Base-by-base conservation (phyloP, 2,113 vertebrate genomes). In the Lynx canadensis region DNA sequence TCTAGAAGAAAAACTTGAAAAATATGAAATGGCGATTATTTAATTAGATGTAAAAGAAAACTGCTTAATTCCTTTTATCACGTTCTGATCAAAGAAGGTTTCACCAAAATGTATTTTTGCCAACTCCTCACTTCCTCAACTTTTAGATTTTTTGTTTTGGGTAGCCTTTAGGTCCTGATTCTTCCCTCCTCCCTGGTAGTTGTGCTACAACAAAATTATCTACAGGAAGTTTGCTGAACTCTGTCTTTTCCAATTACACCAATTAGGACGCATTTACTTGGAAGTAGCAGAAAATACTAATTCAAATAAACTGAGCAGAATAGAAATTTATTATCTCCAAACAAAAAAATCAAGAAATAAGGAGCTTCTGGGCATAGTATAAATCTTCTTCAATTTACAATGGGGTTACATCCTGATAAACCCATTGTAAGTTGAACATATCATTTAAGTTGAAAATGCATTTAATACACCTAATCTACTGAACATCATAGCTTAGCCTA, bases 271-370 rank as follows among this genome's bases (percentile, higher is more conserved):
- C 14, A 33, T 89, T 95, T 79, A 71, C 63, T 41, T 69, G 50
- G 19, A 81, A 50, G 41, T 73, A 68, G 73, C 50, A 73, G 45
- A 85, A 79, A 69, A 36, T 15, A 15, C 38, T 29, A 91, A 69
- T 85, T 95, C 14, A 50, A 81, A 95, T 80, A 95, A 92, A 92
- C 38, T 41, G 19, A 95, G n/a, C 27, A 81, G 52, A 80, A 65
- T 63, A 45, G 89, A 95, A 91, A 86, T 63, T 25, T 91, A 80
- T 95, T 90, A 48, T 69, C 52, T 86, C 73, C 80, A 33, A 80
- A 86, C 4, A 65, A 76, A 69, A 81, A 69, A 41, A 65, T 68
- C 15, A 57, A 91, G 23, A 90, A 71, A 50, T 76, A 76, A 68
- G 48, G 31, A 57, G 33, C 68, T 16, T 83, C 48, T 38, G 10